phyloP scores from a whole-genome alignment of 2,797 vertebrate species.

The Enteromius thamalakanensis region DNA sequence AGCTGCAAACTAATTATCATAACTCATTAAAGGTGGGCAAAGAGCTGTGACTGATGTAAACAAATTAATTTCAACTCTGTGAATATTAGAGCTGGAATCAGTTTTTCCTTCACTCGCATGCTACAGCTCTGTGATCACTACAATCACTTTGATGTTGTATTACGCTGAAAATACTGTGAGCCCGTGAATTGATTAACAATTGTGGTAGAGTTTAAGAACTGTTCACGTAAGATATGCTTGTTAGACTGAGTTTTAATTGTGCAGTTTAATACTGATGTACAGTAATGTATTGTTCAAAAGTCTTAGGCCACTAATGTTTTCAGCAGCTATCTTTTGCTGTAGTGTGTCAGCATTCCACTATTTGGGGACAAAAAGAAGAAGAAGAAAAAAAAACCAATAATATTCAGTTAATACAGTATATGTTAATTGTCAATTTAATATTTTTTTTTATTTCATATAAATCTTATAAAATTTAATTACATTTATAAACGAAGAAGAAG shows the following conservation, averaged over 20 bases:
- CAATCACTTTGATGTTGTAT: slow-evolving; percentile 38
- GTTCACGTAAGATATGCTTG: background rate
- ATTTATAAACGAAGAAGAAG: background rate
- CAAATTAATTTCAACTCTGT: slow-evolving; percentile 49
- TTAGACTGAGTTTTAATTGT: background rate
- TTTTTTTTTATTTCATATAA: background rate
- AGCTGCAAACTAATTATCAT: slow-evolving; percentile 55
- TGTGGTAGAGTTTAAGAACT: background rate
- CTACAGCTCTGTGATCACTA: slow-evolving; percentile 41
- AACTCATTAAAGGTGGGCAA: slow-evolving; percentile 54
- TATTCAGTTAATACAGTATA: background rate
- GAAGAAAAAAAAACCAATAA: no score
- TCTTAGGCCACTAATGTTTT: background rate
- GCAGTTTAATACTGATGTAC: background rate
- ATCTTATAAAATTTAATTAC: background rate
- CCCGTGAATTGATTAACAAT: background rate
- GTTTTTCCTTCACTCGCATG: slow-evolving; percentile 32
- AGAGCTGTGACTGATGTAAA: slow-evolving; percentile 58
- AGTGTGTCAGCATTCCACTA: no score
- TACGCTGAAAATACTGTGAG: slow-evolving; percentile 22
- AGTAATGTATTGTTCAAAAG: background rate
- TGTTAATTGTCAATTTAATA: background rate
- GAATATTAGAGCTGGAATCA: slow-evolving; percentile 55
- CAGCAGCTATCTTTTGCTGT: background rate
- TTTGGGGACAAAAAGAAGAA: no score